Evolutionary conservation across 2,888 invertebrate species (phyloP).

Genomic region (Xestoiulus laeticollis): DNA sequence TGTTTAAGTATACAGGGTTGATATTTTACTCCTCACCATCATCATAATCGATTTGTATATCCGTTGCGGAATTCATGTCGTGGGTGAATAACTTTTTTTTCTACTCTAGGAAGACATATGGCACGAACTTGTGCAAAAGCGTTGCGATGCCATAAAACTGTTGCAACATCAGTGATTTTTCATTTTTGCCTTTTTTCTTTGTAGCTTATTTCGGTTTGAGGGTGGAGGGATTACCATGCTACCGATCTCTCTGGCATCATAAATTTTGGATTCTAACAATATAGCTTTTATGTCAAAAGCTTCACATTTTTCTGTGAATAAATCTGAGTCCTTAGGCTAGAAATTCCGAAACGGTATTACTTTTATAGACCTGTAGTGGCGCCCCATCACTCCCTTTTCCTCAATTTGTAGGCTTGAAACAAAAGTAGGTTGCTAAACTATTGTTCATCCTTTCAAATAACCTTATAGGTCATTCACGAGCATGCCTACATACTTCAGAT

Average conservation of each 20-base stretch:
- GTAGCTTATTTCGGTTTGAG: too few relatives aligned
- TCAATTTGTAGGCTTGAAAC: background rate
- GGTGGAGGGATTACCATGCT: background rate
- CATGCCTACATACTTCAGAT: too few relatives aligned
- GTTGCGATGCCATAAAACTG: background rate
- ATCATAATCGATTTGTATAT: conserved; percentile 12
- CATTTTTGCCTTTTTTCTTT: background rate
- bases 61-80: background rate
- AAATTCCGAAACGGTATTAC: background rate
- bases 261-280: background rate
- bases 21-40: background rate
- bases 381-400: background rate
- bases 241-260: background rate
- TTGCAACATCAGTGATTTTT: conserved; percentile 4
- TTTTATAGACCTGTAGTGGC: background rate
- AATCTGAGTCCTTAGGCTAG: background rate
- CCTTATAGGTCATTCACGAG: too few relatives aligned
- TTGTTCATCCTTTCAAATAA: too few relatives aligned
- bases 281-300: background rate
- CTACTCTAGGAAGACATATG: background rate
- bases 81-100: background rate
- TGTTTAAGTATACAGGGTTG: background rate
- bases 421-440: too few relatives aligned
- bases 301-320: background rate
- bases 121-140: background rate